Base-by-base conservation (phyloP, 2,113 vertebrate species). In the Fulmarus glacialis region DNA sequence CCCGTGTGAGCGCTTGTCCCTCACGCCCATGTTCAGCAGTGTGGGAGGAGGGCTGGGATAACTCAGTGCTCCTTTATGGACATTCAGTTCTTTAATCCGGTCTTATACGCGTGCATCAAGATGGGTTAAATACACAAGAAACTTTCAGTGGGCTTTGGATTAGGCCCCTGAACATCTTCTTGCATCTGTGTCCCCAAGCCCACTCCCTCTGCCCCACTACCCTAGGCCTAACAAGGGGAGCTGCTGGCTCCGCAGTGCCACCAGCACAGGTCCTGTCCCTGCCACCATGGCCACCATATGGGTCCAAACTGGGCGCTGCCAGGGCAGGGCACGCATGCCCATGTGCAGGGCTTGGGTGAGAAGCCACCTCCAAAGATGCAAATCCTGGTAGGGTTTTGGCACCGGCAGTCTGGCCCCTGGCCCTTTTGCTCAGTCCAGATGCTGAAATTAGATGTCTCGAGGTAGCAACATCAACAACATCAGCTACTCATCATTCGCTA, bases 391-490 rank as follows among this genome's bases (percentile, higher is more conserved):
- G 17, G 17, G n/a, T 77, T 79, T 91, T 83, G 48, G 71, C 89
- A 70, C 36, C 3, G 5, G 53, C 64, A 8, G 1, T 47, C 43
- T 94, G 86, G 91, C 66, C 22, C 8, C 7, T 71, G 45, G 75
- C 75, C 56, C 29, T 86, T 95, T 81, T 56, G 45, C 53, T 92
- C 52, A 66, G n/a, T 74, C 12, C 59, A 95, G 93, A 87, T 95
- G 77, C 94, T 90, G 80, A 96, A 95, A 94, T 92, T 36, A 92
- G 80, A 81, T 84, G 88, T 95, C 79, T 97, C 0, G 3, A 87
- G 81, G 63, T 74, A 91, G 58, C 87, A 82, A 71, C 93, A 74
- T 74, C 92, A 92, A 92, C 67, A 96, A 71, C 78, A 88, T 73
- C 88, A 90, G 72, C 90, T 83, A 86, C 89, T 94, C 58, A 90